Conservation (phyloP, 2,888 invertebrate genomes). For the Neoaliturus tenellus region DNA sequence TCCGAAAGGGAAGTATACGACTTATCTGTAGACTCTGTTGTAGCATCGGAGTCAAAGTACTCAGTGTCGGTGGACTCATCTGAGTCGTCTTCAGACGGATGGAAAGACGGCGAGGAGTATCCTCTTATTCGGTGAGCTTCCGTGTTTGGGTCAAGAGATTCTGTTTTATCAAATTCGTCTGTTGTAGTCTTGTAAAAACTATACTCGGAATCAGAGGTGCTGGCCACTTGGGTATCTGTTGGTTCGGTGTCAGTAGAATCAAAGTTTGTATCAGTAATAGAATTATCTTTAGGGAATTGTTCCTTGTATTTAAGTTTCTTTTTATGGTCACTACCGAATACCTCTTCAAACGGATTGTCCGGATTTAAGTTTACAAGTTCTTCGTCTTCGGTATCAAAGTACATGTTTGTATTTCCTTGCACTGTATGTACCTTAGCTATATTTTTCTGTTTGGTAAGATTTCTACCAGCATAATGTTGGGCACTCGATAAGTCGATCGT, state of each 20-base stretch:
- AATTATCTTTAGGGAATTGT: background rate
- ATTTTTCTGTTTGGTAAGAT: no score
- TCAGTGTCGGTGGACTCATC: background rate
- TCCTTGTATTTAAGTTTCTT: background rate
- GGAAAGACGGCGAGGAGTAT: background rate
- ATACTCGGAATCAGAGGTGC: background rate
- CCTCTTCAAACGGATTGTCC: background rate
- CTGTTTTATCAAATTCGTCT: background rate
- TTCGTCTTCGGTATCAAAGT: background rate
- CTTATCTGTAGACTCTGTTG: background rate
- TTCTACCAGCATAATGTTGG: no score
- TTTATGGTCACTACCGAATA: background rate
- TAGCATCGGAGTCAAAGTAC: background rate
- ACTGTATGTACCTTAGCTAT: no score
- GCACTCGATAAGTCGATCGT: no score
- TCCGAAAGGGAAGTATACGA: background rate
- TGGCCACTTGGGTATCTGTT: background rate
- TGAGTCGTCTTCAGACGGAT: background rate
- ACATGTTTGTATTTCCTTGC: no score
- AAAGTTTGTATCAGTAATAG: background rate
- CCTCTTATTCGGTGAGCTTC: background rate
- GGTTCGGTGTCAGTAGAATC: constrained; percentile 6
- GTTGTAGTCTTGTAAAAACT: background rate
- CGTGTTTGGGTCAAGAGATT: background rate
- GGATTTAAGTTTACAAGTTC: background rate